Percentiles rank a stretch among this genome's conserved stretches.
Conservation (phyloP, 2,113 vertebrate genomes). For the Microcebus ravelobensis region DNA sequence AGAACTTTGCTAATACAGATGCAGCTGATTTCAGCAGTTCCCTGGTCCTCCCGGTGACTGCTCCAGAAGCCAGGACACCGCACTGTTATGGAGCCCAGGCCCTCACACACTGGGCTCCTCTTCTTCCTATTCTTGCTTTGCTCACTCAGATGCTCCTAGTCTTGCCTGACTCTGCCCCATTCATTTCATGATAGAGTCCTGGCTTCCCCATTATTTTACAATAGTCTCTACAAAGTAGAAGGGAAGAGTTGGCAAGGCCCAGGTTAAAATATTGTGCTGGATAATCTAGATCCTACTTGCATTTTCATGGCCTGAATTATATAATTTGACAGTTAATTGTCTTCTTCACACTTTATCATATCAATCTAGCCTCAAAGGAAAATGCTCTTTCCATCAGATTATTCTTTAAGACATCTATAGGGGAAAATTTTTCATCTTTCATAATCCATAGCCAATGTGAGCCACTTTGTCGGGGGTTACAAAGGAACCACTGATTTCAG, state of each 20-base stretch:
- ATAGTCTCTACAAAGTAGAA: background rate
- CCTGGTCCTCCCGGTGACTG: background rate
- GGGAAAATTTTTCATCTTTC: background rate
- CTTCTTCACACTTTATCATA: background rate
- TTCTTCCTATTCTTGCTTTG: background rate
- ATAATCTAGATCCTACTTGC: background rate
- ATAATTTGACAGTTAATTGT: background rate
- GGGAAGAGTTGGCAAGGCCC: background rate
- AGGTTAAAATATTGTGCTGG: background rate
- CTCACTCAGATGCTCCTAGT: background rate
- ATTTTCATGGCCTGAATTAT: background rate
- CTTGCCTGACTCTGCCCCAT: background rate
- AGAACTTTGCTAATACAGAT: background rate
- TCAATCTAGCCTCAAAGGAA: background rate
- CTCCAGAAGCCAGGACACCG: background rate
- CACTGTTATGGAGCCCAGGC: too few species aligned
- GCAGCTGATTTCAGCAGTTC: background rate
- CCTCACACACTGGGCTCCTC: fast-evolving
- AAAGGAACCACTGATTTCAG: background rate
- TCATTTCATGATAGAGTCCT: background rate
- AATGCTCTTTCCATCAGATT: background rate
- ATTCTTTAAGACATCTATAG: background rate
- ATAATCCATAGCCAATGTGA: background rate
- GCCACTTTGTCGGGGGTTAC: background rate
- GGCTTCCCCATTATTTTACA: background rate